These are phyloP conservation scores for Phalacrocorax pelagicus DNA, from an alignment of 2,113 vertebrate species.

Conservation along the genomic window DNA sequence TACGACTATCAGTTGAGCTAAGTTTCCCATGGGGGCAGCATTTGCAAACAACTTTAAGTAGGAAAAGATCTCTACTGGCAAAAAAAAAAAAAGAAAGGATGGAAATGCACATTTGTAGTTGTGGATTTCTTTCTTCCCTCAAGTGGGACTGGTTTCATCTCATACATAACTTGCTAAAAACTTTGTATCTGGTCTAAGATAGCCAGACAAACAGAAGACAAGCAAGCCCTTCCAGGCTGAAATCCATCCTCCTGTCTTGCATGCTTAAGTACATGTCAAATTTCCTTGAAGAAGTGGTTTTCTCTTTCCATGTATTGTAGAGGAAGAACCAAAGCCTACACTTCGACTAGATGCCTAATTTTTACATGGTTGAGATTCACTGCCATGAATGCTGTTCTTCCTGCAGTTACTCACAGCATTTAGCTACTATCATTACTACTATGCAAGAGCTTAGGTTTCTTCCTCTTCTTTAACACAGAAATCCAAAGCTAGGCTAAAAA, in stretches of 20 bases:
- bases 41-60: background rate
- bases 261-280: background rate
- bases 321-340: background rate
- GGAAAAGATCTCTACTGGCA: background rate
- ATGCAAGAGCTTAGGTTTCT: background rate
- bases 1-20: rapidly evolving
- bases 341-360: background rate
- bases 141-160: background rate
- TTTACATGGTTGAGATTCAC: background rate
- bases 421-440: background rate
- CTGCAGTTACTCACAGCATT: background rate
- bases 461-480: background rate
- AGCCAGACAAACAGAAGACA: background rate
- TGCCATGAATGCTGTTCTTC: background rate
- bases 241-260: background rate
- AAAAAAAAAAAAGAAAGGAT: background rate
- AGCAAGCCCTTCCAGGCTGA: background rate
- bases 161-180: background rate
- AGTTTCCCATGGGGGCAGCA: background rate
- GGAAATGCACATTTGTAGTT: rapidly evolving
- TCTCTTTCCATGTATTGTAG: background rate
- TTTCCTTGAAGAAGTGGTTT: background rate
- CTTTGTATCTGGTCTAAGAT: background rate
- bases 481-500: background rate
- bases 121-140: background rate